Conservation (phyloP, 2,113 vertebrate species). For the Bos javanicus region DNA sequence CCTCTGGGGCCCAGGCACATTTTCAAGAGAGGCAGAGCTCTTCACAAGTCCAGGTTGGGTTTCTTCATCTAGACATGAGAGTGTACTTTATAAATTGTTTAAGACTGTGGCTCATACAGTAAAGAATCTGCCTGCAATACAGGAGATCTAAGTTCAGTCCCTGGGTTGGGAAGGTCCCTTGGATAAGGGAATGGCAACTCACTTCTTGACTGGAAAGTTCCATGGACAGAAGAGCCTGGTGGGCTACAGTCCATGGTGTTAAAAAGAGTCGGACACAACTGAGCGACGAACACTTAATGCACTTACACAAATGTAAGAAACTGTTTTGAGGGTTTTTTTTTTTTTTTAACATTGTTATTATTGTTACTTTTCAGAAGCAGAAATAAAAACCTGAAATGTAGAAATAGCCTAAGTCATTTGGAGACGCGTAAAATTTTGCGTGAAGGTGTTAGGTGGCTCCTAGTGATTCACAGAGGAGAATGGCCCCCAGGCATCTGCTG, state of each 20-base stretch:
- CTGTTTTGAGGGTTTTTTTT: too few species aligned
- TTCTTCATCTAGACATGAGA: neutral
- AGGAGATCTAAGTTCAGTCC: neutral
- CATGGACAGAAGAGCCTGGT: neutral
- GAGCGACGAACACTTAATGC: too few species aligned
- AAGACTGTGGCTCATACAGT: neutral
- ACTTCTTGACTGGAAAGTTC: neutral
- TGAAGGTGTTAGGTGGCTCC: neutral
- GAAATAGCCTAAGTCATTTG: neutral
- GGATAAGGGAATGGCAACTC: neutral
- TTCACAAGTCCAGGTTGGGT: neutral
- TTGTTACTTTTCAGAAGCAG: neutral
- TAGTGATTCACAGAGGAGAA: neutral
- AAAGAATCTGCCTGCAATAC: neutral
- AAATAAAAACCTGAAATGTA: neutral
- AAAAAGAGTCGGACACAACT: too few species aligned
- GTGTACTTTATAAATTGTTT: neutral
- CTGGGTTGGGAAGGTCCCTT: neutral
- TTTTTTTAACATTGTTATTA: too few species aligned
- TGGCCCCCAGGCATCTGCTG: neutral
- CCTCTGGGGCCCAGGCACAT: neutral
- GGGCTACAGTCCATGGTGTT: neutral
- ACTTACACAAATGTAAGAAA: too few species aligned
- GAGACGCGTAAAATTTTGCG: rapidly evolving
- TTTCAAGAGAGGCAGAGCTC: neutral